phyloP scores from a whole-genome alignment of 2,113 vertebrate species.

The Budorcas taxicolor region DNA sequence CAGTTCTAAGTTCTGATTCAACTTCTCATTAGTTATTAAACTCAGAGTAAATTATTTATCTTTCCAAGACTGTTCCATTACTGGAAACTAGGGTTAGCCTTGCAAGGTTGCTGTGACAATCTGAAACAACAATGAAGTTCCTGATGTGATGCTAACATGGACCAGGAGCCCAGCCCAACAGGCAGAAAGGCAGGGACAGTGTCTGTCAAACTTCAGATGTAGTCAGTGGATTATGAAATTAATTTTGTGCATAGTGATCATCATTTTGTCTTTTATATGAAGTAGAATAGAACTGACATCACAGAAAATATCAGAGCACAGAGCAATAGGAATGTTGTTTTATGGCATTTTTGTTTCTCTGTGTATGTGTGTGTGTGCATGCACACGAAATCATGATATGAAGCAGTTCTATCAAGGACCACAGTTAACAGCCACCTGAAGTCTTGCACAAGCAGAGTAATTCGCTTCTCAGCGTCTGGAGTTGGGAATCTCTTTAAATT shows the following conservation, averaged over 20 bases:
- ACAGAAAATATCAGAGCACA: not conserved
- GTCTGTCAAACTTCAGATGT: not conserved
- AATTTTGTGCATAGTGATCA: not conserved
- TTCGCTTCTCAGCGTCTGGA: rapidly evolving
- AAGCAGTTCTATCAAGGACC: rapidly evolving
- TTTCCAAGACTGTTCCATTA: not conserved
- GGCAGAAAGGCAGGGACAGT: rapidly evolving
- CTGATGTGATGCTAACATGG: not conserved
- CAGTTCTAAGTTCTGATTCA: not conserved
- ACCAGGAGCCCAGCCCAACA: not conserved
- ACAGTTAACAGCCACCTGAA: rapidly evolving
- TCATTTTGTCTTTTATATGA: not conserved
- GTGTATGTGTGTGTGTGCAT: rapidly evolving
- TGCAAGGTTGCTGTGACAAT: not conserved
- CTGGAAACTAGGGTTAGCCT: not conserved
- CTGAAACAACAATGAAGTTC: not conserved
- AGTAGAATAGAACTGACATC: not conserved
- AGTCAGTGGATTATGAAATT: not conserved
- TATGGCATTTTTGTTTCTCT: not conserved
- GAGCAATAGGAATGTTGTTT: not conserved
- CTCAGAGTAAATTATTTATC: not conserved
- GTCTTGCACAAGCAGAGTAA: rapidly evolving
- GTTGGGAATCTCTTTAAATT: too few species aligned
- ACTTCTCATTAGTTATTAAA: not conserved
- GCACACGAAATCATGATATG: rapidly evolving